A percentile compares a stretch with the other conserved stretches of the same genome.
These are phyloP conservation scores for Pygocentrus nattereri DNA, from an alignment of 2,797 vertebrate genomes.

Conservation along the genomic window DNA sequence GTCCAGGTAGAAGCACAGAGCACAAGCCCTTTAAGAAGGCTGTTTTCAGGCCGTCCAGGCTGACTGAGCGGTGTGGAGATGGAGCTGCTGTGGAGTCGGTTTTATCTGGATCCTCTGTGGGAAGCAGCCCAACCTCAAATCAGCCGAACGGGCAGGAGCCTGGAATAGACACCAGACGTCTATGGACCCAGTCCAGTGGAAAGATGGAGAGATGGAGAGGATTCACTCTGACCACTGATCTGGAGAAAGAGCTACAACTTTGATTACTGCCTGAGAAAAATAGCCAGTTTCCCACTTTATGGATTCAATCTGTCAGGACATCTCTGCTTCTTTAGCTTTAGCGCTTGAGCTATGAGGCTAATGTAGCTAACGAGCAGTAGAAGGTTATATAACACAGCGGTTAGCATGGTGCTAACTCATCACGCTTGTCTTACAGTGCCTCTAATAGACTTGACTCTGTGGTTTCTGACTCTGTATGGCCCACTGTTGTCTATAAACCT, in stretches of 20 bases:
- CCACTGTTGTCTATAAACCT: no score
- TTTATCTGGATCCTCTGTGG: neutral
- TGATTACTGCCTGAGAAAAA: neutral
- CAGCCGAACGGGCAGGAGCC: neutral
- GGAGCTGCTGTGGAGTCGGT: neutral
- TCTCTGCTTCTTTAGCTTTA: no score
- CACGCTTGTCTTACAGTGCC: no score
- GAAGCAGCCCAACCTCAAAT: neutral
- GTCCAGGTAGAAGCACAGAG: neutral
- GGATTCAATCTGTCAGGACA: no score
- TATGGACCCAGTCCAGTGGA: neutral
- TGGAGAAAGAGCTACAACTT: neutral
- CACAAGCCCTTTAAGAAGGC: neutral
- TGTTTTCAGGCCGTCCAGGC: neutral
- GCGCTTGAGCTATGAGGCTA: neutral
- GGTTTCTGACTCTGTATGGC: no score
- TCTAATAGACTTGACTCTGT: no score
- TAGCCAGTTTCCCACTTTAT: no score
- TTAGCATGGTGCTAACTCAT: no score
- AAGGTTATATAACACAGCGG: no score
- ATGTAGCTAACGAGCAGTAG: no score
- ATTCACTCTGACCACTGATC: neutral
- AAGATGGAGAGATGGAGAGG: neutral
- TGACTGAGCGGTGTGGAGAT: no score
- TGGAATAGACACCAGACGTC: neutral